Evolutionary conservation across 2,797 vertebrate species (phyloP).

Genomic region (Nannoperca australis): DNA sequence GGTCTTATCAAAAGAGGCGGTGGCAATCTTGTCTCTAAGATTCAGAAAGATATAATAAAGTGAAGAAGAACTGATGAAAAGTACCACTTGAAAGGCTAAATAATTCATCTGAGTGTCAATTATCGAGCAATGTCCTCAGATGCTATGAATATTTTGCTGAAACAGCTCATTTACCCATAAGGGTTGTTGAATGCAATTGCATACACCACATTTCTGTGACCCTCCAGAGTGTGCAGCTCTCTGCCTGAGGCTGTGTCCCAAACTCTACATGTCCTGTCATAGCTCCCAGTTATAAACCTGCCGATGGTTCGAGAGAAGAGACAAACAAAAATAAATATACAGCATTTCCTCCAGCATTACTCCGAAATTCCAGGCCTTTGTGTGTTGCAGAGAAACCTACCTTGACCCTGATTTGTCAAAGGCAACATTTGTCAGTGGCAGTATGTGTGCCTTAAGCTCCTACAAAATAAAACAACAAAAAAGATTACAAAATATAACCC

Average conservation of each 20-base stretch:
- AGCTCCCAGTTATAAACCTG: slow-evolving; percentile 99
- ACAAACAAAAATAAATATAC: slow-evolving; percentile 1
- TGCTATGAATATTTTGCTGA: slow-evolving; percentile 8
- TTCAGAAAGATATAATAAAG: slow-evolving; percentile 29
- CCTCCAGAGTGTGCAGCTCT: slow-evolving; percentile 89
- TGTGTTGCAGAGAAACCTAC: slow-evolving; percentile 81
- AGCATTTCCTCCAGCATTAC: background rate
- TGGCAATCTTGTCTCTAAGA: slow-evolving; percentile 95
- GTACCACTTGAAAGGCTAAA: slow-evolving; percentile 5
- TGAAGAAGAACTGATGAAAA: slow-evolving; percentile 6
- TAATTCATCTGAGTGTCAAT: background rate
- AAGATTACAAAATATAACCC: slow-evolving; percentile 27
- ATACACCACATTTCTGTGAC: slow-evolving; percentile 95
- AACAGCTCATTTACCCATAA: slow-evolving; percentile 88
- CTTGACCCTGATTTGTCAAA: slow-evolving; percentile 97
- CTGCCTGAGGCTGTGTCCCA: slow-evolving; percentile 94
- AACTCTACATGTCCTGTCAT: slow-evolving; percentile 95
- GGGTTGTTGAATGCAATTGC: slow-evolving; percentile 98
- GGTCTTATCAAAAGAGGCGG: slow-evolving; percentile 97
- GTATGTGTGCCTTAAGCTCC: slow-evolving; percentile 92
- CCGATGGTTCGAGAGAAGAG: slow-evolving; percentile 28
- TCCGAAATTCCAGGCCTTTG: background rate
- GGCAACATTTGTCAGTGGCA: slow-evolving; percentile 97
- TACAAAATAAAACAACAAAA: slow-evolving; percentile 66
- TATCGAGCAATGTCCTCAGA: slow-evolving; percentile 9